Evolutionary conservation across 2,797 vertebrate genomes (phyloP).

Genomic region (Sebastes cheni): DNA sequence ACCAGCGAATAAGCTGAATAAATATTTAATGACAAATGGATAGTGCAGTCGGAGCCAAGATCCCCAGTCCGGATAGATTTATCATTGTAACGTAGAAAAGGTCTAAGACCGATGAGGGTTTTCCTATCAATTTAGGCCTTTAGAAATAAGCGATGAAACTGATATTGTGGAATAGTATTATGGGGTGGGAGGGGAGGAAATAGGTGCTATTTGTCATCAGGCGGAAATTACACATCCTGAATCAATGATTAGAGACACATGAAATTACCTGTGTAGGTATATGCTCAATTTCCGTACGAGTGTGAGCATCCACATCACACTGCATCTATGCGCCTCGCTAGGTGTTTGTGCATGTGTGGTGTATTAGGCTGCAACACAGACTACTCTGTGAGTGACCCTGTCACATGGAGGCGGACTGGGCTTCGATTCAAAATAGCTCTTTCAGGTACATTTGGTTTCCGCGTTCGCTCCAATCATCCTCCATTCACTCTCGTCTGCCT

Average conservation of each 20-base stretch:
- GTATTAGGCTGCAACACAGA: neutral
- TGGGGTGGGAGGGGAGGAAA: neutral
- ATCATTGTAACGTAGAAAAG: constrained; percentile 52
- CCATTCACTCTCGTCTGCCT: constrained; percentile 38
- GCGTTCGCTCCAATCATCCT: constrained; percentile 48
- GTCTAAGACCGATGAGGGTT: constrained; percentile 47
- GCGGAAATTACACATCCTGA: neutral
- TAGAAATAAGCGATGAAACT: constrained; percentile 39
- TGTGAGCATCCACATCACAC: neutral
- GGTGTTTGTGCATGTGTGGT: neutral
- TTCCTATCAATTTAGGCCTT: constrained; percentile 33
- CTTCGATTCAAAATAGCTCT: constrained; percentile 44
- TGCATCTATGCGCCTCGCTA: neutral
- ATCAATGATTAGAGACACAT: constrained; percentile 13
- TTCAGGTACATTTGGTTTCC: constrained; percentile 59
- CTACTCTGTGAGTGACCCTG: constrained; percentile 40
- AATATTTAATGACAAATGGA: constrained; percentile 74
- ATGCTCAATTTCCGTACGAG: neutral
- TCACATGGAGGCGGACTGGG: constrained; percentile 12
- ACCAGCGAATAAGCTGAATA: constrained; percentile 62
- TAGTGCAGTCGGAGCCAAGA: constrained; percentile 36
- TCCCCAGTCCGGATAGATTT: constrained; percentile 50
- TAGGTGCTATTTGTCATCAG: constrained; percentile 23
- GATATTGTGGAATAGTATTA: constrained; percentile 10
- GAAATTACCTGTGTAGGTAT: neutral